phyloP scores from a whole-genome alignment of 2,888 invertebrate species.

The Coleophora deauratella region DNA sequence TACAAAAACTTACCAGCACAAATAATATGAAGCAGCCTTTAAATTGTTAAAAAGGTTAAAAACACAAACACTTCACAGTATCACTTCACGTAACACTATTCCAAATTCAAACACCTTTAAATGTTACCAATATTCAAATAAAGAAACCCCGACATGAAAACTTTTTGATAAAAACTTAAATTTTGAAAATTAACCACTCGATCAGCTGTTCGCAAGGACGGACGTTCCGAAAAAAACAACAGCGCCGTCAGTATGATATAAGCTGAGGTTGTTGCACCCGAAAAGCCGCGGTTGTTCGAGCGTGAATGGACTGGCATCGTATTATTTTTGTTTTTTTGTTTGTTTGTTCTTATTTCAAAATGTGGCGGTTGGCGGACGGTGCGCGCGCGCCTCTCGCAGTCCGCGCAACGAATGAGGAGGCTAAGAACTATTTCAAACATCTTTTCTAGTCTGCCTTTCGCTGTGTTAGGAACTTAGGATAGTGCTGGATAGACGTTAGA shows the following conservation, averaged over 20 bases:
- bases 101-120: no score
- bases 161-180: no score
- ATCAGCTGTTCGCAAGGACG: slow-evolving; percentile 57
- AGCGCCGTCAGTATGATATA: slow-evolving; percentile 32
- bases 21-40: no score
- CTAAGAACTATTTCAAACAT: slow-evolving; percentile 69
- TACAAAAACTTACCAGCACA: no score
- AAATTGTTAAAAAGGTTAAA: no score
- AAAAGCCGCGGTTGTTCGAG: slow-evolving; percentile 38
- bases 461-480: background rate
- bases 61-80: no score
- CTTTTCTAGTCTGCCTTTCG: slow-evolving; percentile 67
- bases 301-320: slow-evolving; percentile 48
- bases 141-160: no score
- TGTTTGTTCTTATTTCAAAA: slow-evolving; percentile 16
- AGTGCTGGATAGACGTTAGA: slow-evolving; percentile 1
- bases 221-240: slow-evolving; percentile 46
- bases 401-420: slow-evolving; percentile 65
- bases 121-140: no score
- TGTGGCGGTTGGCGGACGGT: slow-evolving; percentile 14
- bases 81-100: no score
- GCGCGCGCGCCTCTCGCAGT: slow-evolving; percentile 58
- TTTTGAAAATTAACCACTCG: background rate
- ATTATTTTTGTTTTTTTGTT: slow-evolving; percentile 34
- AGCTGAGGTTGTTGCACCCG: slow-evolving; percentile 49